These are phyloP conservation scores for Tragelaphus buxtoni DNA, from an alignment of 2,113 vertebrate species.

Conservation along the genomic window DNA sequence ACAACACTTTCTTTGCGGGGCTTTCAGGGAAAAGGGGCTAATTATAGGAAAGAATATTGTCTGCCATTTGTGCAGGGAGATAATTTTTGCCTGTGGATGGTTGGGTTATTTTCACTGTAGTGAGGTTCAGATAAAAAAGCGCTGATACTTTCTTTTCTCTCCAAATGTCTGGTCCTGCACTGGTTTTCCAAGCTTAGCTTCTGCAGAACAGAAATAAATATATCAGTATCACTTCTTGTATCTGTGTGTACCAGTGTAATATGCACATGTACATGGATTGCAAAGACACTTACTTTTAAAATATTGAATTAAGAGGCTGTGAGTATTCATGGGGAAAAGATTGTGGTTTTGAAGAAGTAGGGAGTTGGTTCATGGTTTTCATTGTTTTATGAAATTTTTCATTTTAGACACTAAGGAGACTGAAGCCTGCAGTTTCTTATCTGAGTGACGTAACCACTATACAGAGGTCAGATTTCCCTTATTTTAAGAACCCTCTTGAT, in stretches of 20 bases:
- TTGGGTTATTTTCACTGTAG: conserved; percentile 25
- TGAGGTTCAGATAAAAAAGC: neutral
- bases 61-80: neutral
- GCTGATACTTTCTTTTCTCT: neutral
- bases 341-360: neutral
- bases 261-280: neutral
- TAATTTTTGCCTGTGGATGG: conserved; percentile 2
- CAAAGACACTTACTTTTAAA: conserved; percentile 9
- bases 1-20: neutral
- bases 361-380: neutral
- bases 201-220: neutral
- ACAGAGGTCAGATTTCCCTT: conserved; percentile 21
- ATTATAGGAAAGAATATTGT: conserved; percentile 31
- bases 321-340: neutral
- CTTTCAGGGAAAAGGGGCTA: neutral
- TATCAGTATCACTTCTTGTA: neutral
- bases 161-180: neutral
- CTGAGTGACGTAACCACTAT: neutral
- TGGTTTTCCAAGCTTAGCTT: conserved; percentile 8
- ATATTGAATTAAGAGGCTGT: neutral
- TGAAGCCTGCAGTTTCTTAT: conserved; percentile 8
- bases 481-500: neutral
- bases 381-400: conserved; percentile 19
- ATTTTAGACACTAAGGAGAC: neutral
- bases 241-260: neutral